phyloP scores from a whole-genome alignment of 2,113 vertebrate genomes.

The Salvator merianae region DNA sequence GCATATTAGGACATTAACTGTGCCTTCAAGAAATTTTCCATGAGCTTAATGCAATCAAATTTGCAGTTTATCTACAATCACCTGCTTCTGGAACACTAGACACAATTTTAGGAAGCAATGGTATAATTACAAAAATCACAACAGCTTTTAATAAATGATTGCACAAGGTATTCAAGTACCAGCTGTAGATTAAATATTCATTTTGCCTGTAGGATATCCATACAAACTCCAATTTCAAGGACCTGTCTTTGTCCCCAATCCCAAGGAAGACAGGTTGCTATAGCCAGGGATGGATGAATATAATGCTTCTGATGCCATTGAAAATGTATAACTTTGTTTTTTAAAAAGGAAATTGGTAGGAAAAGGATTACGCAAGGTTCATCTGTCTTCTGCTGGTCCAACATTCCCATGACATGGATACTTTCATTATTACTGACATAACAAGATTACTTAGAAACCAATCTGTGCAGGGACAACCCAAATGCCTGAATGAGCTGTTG shows the following conservation, averaged over 20 bases:
- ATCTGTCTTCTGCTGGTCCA: background rate
- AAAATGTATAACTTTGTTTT: background rate
- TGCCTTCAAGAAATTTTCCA: background rate
- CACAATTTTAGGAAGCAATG: background rate
- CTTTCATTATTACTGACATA: background rate
- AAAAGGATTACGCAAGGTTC: background rate
- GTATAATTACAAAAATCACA: background rate
- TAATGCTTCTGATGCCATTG: background rate
- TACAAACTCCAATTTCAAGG: background rate
- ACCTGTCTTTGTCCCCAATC: background rate
- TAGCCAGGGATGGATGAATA: background rate
- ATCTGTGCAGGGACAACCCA: background rate
- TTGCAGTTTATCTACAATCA: background rate
- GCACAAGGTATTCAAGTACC: background rate
- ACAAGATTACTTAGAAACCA: too few species aligned
- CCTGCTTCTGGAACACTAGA: background rate
- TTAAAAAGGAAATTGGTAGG: background rate
- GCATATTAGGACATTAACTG: background rate
- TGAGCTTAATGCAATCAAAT: background rate
- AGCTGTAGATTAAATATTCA: background rate
- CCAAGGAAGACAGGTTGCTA: background rate
- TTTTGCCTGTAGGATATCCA: background rate
- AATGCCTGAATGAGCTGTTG: too few species aligned
- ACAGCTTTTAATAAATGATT: background rate
- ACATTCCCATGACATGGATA: background rate